Conservation (phyloP, 2,797 vertebrate genomes). For the Phrynocephalus forsythii region DNA sequence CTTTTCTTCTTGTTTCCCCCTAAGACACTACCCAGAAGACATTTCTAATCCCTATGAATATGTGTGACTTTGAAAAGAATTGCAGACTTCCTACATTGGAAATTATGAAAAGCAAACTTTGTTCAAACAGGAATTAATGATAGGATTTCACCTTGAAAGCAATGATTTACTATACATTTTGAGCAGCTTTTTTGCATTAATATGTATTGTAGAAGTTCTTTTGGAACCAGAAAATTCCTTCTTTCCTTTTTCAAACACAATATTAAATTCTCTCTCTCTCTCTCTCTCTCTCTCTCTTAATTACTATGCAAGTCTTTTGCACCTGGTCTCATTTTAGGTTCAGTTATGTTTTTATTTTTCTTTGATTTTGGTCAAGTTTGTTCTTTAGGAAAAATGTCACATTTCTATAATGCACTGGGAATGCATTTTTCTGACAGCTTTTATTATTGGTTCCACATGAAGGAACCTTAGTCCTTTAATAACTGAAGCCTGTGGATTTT, state of each 20-base stretch:
- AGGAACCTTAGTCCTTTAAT: conserved; percentile 21
- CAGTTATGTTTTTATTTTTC: background rate
- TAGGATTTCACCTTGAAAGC: background rate
- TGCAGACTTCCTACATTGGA: background rate
- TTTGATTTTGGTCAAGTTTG: conserved; percentile 18
- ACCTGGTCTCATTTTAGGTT: conserved; percentile 11
- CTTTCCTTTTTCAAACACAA: background rate
- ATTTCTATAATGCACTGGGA: conserved; percentile 12
- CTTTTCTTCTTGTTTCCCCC: fast-evolving
- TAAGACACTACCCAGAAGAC: background rate
- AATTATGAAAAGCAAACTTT: conserved; percentile 13
- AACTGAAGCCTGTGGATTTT: background rate
- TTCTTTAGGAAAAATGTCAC: background rate
- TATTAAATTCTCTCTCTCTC: background rate
- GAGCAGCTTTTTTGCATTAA: background rate
- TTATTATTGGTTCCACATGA: conserved; percentile 32
- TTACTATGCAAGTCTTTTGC: background rate
- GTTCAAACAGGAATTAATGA: background rate
- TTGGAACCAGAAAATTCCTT: conserved; percentile 10
- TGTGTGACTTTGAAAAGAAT: background rate
- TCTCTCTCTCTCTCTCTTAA: too few species aligned
- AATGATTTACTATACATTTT: conserved; percentile 12
- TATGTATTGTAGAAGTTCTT: background rate
- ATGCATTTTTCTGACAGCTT: background rate
- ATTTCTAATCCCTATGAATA: background rate